Percentiles rank a stretch among this genome's conserved stretches.
Evolutionary conservation across 2,113 vertebrate genomes (phyloP).

Genomic region (Anser cygnoides): DNA sequence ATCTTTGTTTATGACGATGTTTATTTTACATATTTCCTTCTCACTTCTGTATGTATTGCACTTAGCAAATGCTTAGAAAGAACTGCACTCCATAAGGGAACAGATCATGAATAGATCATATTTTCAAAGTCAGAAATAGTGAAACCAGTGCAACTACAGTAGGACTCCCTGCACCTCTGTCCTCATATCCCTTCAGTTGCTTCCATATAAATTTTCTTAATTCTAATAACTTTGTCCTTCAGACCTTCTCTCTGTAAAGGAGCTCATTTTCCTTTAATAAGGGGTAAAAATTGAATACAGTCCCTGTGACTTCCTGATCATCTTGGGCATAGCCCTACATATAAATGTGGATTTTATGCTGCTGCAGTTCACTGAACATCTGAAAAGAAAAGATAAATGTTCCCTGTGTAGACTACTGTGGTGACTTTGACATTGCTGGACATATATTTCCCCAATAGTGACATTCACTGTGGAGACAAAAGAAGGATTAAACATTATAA

Average conservation of each 20-base stretch:
- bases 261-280: not conserved
- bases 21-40: not conserved
- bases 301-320: constrained; percentile 16
- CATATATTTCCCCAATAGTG: constrained; percentile 44
- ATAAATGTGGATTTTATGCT: constrained; percentile 65
- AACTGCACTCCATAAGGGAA: not conserved
- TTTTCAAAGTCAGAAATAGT: not conserved
- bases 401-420: not conserved
- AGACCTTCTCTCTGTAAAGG: constrained; percentile 16
- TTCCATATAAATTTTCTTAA: constrained; percentile 7
- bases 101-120: not conserved
- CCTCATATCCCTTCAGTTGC: not conserved
- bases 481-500: constrained; percentile 37
- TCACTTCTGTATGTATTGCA: not conserved
- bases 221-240: constrained; percentile 42
- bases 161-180: not conserved
- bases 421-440: constrained; percentile 66
- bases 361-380: constrained; percentile 59
- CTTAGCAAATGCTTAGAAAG: not conserved
- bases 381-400: constrained; percentile 60
- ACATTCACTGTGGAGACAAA: constrained; percentile 65
- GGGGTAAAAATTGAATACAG: constrained; percentile 18
- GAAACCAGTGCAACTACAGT: not conserved
- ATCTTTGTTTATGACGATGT: not conserved
- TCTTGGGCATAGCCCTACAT: constrained; percentile 11